phyloP scores from a whole-genome alignment of 2,797 vertebrate species.

The Meda fulgida region DNA sequence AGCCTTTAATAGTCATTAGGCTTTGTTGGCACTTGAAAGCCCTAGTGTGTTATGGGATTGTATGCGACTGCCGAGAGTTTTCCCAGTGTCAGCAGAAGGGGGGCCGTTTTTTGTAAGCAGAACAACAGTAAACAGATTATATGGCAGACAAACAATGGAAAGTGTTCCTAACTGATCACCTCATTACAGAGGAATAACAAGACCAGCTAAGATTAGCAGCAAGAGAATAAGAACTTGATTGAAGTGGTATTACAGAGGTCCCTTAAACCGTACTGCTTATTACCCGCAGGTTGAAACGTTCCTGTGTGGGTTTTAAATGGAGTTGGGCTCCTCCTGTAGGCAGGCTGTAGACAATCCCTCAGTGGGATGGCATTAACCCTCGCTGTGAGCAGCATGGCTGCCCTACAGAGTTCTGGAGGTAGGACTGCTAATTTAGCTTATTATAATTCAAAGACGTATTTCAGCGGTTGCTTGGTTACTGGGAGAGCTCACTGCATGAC shows the following conservation, averaged over 20 bases:
- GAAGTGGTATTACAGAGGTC: constrained; percentile 32
- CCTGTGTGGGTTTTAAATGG: constrained; percentile 47
- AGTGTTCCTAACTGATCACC: constrained; percentile 32
- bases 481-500: constrained; percentile 25
- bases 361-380: constrained; percentile 30
- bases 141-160: constrained; percentile 30
- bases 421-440: constrained; percentile 46
- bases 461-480: constrained; percentile 59
- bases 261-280: constrained; percentile 29
- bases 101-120: constrained; percentile 17
- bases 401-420: constrained; percentile 29
- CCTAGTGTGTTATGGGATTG: constrained; percentile 12
- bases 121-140: constrained; percentile 44
- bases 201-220: constrained; percentile 29
- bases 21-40: constrained; percentile 21
- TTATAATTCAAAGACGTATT: constrained; percentile 49
- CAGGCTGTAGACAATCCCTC: constrained; percentile 20
- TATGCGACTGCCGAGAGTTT: not conserved
- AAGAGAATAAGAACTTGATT: constrained; percentile 24
- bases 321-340: constrained; percentile 4
- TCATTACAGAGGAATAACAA: constrained; percentile 38
- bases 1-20: constrained; percentile 40
- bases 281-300: constrained; percentile 32
- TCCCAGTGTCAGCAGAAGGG: constrained; percentile 32
- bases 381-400: constrained; percentile 22